Evolutionary conservation across 2,888 invertebrate genomes (phyloP), one percentile per base, ranked within the genome.

Genomic region (Dorcus parallelipipedus): DNA sequence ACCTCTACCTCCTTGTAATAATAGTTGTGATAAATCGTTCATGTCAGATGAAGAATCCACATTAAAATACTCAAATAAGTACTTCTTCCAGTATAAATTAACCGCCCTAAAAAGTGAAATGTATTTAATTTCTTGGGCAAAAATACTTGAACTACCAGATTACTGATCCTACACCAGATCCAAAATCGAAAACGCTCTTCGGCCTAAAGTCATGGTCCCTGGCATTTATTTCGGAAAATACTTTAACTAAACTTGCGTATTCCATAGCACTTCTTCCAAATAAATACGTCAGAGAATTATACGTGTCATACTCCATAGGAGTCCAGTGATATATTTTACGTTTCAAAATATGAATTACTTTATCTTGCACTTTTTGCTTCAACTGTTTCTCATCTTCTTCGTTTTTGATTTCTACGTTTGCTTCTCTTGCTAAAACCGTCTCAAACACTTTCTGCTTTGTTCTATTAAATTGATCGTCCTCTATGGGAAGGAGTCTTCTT

Each of bases 91-190:
- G 10, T 83, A 80, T 3, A 80, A 75, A 68, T 87, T 86, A 0
- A 88, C 86, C 0, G 93, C 96, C 78, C 78, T 76, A 56, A 56
- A 72, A 67, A 23, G 3, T 7, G 40, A 49, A 40, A 38, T 26
- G 42, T 52, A 47, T 48, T 41, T 45, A 52, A 61, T 49, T 50
- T 9, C n/a, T 10, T 6, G 23, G 9, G 51, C 23, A 53, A 9
- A n/a, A 47, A 39, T 65, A 71, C 69, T 26, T 38, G 71, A 33
- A 83, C 63, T 69, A 76, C 95, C 95, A 95, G 54, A 88, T 85
- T 0, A 87, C 91, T 0, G 92, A 90, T 0, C 95, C 96, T 3
- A 93, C 79, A 0, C 97, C 97, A 4, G 95, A 93, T 0, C 97
- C 97, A 76, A 93, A 95, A 79, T 97, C 96, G 67, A 96, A 90